Evolutionary conservation across 2,888 invertebrate species (phyloP).

Genomic region (Hydropsyche betteni): DNA sequence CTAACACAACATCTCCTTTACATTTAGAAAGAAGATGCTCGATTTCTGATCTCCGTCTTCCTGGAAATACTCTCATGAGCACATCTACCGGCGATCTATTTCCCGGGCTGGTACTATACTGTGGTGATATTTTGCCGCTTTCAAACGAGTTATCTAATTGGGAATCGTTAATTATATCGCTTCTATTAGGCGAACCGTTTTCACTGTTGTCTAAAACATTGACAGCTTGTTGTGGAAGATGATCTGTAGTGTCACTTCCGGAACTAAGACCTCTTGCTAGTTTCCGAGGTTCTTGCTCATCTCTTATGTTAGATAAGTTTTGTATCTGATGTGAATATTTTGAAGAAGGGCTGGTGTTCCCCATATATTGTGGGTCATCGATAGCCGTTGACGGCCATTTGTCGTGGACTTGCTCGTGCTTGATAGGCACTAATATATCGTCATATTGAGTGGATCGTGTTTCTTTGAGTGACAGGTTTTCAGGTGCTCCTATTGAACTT

Average conservation of each 20-base stretch:
- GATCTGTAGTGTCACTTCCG: conserved; percentile 53
- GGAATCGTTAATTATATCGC: conserved; percentile 48
- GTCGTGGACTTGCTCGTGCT: conserved; percentile 63
- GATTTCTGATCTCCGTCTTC: conserved; percentile 84
- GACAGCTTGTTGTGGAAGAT: conserved; percentile 43
- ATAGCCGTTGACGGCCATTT: conserved; percentile 59
- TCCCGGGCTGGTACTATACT: conserved; percentile 56
- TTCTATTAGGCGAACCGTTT: conserved; percentile 50
- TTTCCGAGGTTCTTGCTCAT: conserved; percentile 47
- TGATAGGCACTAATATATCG: conserved; percentile 61
- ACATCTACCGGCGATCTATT: conserved; percentile 87
- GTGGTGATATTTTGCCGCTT: conserved; percentile 53
- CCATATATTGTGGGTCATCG: conserved; percentile 53
- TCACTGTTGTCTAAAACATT: conserved; percentile 47
- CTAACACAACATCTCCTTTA: conserved; percentile 89
- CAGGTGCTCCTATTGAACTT: conserved; percentile 72
- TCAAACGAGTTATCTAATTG: conserved; percentile 53
- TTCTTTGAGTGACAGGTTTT: conserved; percentile 84
- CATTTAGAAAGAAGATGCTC: conserved; percentile 85
- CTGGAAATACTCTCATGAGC: conserved; percentile 88
- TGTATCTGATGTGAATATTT: conserved; percentile 56
- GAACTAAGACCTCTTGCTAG: conserved; percentile 46
- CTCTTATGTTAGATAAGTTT: conserved; percentile 45
- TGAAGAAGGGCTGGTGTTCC: conserved; percentile 52
- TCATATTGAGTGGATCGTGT: conserved; percentile 62